Percentiles rank a stretch among this genome's conserved stretches.
These are phyloP conservation scores for Fragum sueziense DNA, from an alignment of 2,888 invertebrate species.

Conservation along the genomic window DNA sequence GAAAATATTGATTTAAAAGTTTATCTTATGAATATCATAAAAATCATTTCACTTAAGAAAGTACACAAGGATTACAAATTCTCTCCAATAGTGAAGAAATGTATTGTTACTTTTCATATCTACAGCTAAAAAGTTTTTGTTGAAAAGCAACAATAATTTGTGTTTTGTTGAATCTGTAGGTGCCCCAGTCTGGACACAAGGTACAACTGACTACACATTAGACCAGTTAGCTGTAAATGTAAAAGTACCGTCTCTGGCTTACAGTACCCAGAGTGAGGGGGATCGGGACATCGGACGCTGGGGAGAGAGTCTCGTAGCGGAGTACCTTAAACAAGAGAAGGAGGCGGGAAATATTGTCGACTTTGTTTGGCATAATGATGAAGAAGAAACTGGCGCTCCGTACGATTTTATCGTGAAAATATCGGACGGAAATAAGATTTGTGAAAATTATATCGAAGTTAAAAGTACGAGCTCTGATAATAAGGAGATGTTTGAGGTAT, in stretches of 20 bases:
- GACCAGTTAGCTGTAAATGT: slow-evolving; percentile 71
- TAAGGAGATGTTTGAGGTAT: slow-evolving; percentile 79
- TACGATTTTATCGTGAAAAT: slow-evolving; percentile 76
- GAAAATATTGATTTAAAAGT: too few relatives aligned
- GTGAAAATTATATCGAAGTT: slow-evolving; percentile 62
- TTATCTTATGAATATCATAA: too few relatives aligned
- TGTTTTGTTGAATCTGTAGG: too few relatives aligned
- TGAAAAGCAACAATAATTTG: too few relatives aligned
- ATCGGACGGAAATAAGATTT: slow-evolving; percentile 48
- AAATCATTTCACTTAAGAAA: too few relatives aligned
- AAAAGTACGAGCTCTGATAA: slow-evolving; percentile 73
- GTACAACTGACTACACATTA: slow-evolving; percentile 70
- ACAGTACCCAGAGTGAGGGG: slow-evolving; percentile 41
- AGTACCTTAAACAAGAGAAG: slow-evolving; percentile 71
- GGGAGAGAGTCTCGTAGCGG: slow-evolving; percentile 77
- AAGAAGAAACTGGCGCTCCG: slow-evolving; percentile 70
- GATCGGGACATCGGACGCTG: slow-evolving; percentile 71
- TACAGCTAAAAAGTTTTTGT: too few relatives aligned
- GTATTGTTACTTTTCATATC: too few relatives aligned
- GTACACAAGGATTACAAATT: too few relatives aligned
- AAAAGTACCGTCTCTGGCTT: slow-evolving; percentile 23
- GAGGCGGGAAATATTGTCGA: slow-evolving; percentile 61
- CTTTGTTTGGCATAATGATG: slow-evolving; percentile 73
- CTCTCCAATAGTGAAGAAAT: too few relatives aligned
- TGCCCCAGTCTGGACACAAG: slow-evolving; percentile 71